Evolutionary conservation across 64 coral and sea anemone species (phyloP).

Genomic region (Hydrozoanthus tunicans): DNA sequence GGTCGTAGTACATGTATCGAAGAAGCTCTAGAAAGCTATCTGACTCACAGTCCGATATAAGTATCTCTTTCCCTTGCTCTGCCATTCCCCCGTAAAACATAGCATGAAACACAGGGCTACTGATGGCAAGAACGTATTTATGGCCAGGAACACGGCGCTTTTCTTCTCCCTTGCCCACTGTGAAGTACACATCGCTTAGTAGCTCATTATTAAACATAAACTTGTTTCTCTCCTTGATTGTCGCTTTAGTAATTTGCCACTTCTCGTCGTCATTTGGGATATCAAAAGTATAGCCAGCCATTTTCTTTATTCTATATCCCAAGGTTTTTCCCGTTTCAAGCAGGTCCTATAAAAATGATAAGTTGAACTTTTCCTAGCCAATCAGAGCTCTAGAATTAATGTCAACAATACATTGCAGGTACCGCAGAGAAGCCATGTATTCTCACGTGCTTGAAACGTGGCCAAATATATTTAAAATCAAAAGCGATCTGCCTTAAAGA

Average conservation of each 20-base stretch:
- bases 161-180: conserved; percentile 14
- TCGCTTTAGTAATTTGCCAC: conserved; percentile 32
- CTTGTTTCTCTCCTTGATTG: conserved; percentile 50
- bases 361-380: neutral
- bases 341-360: neutral
- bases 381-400: neutral
- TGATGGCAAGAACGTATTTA: conserved; percentile 35
- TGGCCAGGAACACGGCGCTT: conserved; percentile 41
- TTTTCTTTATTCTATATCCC: neutral
- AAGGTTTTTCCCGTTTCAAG: neutral
- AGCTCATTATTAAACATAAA: conserved; percentile 55
- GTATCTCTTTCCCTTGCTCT: conserved; percentile 33
- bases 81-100: conserved; percentile 61
- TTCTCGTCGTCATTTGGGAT: conserved; percentile 6
- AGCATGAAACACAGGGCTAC: conserved; percentile 39
- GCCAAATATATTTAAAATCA: too few relatives aligned
- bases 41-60: conserved; percentile 37
- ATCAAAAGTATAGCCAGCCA: conserved; percentile 42
- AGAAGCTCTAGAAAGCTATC: conserved; percentile 32
- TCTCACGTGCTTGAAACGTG: neutral
- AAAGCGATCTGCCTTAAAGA: too few relatives aligned
- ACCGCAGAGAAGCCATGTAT: neutral
- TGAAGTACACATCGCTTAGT: conserved; percentile 35
- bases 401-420: neutral
- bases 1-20: conserved; percentile 44